Evolutionary conservation across 2,888 invertebrate species (phyloP).

Genomic region (Deilephila elpenor): DNA sequence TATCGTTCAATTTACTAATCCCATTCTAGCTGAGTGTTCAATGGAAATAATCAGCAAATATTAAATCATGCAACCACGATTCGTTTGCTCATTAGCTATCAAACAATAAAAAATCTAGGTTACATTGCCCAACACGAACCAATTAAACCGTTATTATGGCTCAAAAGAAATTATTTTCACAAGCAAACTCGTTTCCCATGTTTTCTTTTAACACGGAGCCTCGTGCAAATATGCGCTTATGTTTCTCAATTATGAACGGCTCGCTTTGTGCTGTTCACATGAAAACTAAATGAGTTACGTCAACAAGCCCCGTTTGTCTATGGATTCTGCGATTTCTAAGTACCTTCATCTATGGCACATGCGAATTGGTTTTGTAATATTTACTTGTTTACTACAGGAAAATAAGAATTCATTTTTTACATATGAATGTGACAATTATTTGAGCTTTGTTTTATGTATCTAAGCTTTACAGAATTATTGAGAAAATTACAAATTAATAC

Average conservation of each 20-base stretch:
- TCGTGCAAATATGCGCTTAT: constrained; percentile 10
- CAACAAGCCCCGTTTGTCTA: neutral
- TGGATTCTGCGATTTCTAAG: constrained; percentile 1
- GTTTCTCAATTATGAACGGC: neutral
- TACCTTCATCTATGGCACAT: neutral
- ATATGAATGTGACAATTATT: too few species aligned
- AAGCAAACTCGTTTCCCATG: neutral
- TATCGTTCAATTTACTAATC: too few species aligned
- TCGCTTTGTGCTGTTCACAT: constrained; percentile 7
- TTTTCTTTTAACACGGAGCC: constrained; percentile 10
- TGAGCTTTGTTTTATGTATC: too few species aligned
- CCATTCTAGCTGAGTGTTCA: too few species aligned
- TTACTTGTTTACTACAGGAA: neutral
- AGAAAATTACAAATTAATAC: too few species aligned
- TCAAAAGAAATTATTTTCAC: constrained; percentile 2
- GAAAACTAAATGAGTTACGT: neutral
- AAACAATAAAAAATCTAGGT: too few species aligned
- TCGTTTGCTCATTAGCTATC: too few species aligned
- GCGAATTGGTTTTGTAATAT: neutral
- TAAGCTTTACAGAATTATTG: too few species aligned
- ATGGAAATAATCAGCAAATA: too few species aligned
- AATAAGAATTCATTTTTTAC: too few species aligned
- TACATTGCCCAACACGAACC: neutral
- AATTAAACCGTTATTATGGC: constrained; percentile 1
- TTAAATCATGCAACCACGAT: too few species aligned